Base-by-base conservation (phyloP, 2,888 invertebrate species). In the Phorcus lineatus region DNA sequence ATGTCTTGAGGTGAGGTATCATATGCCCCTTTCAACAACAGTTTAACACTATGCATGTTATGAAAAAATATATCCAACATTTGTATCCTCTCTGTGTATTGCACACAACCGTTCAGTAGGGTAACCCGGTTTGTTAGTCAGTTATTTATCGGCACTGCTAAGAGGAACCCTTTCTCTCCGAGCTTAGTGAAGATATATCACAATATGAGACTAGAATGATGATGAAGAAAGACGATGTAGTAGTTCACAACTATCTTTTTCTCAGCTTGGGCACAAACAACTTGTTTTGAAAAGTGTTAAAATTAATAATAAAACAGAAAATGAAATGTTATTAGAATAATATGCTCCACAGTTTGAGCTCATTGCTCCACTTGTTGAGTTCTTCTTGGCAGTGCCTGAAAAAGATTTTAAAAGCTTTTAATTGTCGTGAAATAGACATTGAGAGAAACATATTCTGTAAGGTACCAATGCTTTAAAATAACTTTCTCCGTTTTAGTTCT, bases 191-290 rank as follows among this genome's bases (percentile, higher is more conserved):
- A 47, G 28, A 62, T 16, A 62, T 62, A 62, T 62, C 62, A 62
- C 62, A 62, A 17, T 28, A 28, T 28, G 28, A 62, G 62, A 17
- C 28, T 62, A 62, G 62, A 62, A 62, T 62, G 62, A 62, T 28
- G 62, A 28, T 70, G 70, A 70, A 19, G 70, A 70, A 70, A 70
- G 70, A 70, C 70, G 40, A 19, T 31, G 70, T 70, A 70, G 70
- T 70, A 36, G 3, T 22, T 24, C n/a, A 31, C 19, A 19, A n/a
- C 28, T 36, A 24, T 28, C 2, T 13, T 13, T 40, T 36, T 19
- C n/a, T 70, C 70, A 70, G 31, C 70, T 70, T 70, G 70, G 70
- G 36, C 70, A 70, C 70, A 28, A n/a, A 19, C 11, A 19, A 13
- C 19, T 19, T 40, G 19, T 70, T 70, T 40, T 70, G 6, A n/a